Evolutionary conservation across 2,888 invertebrate species (phyloP), one percentile per base, ranked within the genome.

Genomic region (Ophioninae sp.): DNA sequence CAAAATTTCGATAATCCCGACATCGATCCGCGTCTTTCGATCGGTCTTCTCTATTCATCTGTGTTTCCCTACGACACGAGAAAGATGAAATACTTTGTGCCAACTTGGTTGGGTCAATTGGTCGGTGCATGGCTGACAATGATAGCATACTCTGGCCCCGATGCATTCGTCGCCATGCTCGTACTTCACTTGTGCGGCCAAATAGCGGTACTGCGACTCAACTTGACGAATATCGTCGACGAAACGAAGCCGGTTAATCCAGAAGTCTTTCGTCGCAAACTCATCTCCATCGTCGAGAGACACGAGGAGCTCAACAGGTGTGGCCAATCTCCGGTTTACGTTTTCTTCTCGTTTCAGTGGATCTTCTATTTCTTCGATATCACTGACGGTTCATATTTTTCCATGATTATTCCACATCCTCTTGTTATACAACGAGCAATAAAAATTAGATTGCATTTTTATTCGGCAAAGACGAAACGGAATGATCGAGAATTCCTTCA

Each of bases 151-250:
- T 88, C 89, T 17, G 85, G 86, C 7, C 87, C 88, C 21, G 91
- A 91, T 41, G 83, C 88, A 0, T 88, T 89, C n/a, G 79, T 90
- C 8, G 86, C 86, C 0, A 87, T 89, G 6, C 70, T 90, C 10
- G 86, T 90, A 0, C 74, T 91, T 17, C 91, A 91, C 62, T 69
- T 90, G 23, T 91, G 91, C 68, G 89, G 88, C 1, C 91, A 91
- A 70, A 68, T 91, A 6, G 81, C 84, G 6, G 78, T 86, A 2
- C 68, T 85, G 6, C 72, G 81, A 10, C 50, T 82, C 5, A 69
- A 81, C 6, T 74, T 85, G 6, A 76, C 76, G 57, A 80, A 85
- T 70, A 69, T 86, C 37, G 79, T 82, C 7, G 75, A 84, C 64
- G 44, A 79, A 21, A 41, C 78, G 5, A 68, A 62, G 30, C 21